phyloP scores from a whole-genome alignment of 2,113 vertebrate genomes.

The Rhynchomys soricoides region DNA sequence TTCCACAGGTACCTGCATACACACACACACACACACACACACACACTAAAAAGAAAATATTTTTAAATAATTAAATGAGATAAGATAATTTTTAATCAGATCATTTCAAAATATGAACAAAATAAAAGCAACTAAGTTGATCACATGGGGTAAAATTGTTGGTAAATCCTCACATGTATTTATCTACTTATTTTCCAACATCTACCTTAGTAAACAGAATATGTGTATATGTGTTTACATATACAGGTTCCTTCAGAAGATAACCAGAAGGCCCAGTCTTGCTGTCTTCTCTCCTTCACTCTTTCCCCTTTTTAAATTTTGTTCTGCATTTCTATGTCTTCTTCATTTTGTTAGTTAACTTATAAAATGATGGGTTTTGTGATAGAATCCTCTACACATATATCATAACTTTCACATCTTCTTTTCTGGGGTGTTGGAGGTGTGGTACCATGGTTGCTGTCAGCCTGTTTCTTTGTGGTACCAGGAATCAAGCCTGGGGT shows the following conservation, averaged over 20 bases:
- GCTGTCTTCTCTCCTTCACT: not conserved
- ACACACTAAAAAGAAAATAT: not conserved
- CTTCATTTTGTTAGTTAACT: not conserved
- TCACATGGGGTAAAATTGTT: not conserved
- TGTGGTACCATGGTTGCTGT: not conserved
- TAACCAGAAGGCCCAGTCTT: not conserved
- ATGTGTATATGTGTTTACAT: not conserved
- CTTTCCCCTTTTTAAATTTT: not conserved
- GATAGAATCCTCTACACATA: not conserved
- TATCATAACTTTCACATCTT: not conserved
- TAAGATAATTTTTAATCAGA: constrained; percentile 41
- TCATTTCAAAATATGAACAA: constrained; percentile 30
- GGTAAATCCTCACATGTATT: not conserved
- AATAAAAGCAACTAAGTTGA: constrained; percentile 34
- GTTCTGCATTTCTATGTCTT: not conserved
- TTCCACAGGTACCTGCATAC: not conserved
- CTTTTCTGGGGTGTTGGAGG: not conserved
- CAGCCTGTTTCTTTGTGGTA: not conserved
- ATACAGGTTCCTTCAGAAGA: not conserved
- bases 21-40: not conserved
- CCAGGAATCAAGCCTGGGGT: not conserved
- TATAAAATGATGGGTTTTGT: not conserved
- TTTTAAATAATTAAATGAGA: not conserved
- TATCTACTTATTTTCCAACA: not conserved
- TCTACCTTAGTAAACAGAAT: not conserved